Base-by-base conservation (phyloP, 2,888 invertebrate genomes). In the Himalopsyche tibetana region DNA sequence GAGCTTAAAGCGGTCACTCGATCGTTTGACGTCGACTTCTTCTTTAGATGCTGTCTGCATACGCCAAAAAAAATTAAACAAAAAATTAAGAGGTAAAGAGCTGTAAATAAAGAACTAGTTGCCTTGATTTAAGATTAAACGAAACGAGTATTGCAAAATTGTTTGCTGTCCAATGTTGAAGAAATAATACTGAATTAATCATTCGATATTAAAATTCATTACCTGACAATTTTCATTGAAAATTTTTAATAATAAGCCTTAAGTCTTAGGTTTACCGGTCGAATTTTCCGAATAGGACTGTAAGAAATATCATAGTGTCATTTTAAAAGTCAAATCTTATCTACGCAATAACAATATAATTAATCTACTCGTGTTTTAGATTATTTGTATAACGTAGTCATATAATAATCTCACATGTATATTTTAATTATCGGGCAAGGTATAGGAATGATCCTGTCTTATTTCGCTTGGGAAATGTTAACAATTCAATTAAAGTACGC, bases 31-130 rank as follows among this genome's bases (percentile, higher is more conserved):
- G 51, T 80, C 11, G 51, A 51, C 42, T 45, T 80, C 42, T 80
- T 82, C 85, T 56, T 87, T 82, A 87, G 80, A 83, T 83, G 81
- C 85, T 87, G 87, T 87, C 82, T 87, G 87, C 79, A 81, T 84
- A 84, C 87, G 87, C 87, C 87, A 87, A 87, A 87, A 87, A 63
- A 87, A 87, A 82, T 82, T 15, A 63, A 45, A 82, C 56, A 85
- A 69, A 83, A 74, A 19, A 12, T 84, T 80, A 45, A 86, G 80
- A 56, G 80, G 83, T 85, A 84, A 85, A 83, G 87, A 84, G 87
- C 82, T 87, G 87, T 87, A 86, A 82, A 87, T 85, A 85, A 63
- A 51, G 45, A 84, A 15, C 55, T 84, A 84, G 86, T 82, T 84
- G 86, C 84, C 84, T 84, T 86, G 80, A 36, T 79, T 69, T 74